Evolutionary conservation across 1,140 invertebrate species (phyloP).

Genomic region (Procambarus virginalis): DNA sequence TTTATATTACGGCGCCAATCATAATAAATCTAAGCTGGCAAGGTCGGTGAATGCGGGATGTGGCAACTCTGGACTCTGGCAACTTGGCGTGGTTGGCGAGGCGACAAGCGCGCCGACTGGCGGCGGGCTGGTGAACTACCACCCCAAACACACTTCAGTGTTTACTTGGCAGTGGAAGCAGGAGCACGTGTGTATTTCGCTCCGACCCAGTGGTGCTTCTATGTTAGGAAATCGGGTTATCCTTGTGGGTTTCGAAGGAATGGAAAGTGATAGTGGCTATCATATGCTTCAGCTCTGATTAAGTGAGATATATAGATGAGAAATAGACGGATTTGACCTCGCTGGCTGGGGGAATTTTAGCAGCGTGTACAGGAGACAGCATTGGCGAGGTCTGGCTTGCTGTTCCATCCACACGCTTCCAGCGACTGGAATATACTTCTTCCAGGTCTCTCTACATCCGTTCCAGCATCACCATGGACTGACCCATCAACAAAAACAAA

Average conservation of each 20-base stretch:
- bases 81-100: slow-evolving; percentile 31
- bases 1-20: background rate
- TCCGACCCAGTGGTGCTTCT: slow-evolving; percentile 46
- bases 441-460: background rate
- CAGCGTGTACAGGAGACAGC: slow-evolving; percentile 27
- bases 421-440: slow-evolving; percentile 17
- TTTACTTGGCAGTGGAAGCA: slow-evolving; percentile 54
- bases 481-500: background rate
- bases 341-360: slow-evolving; percentile 46
- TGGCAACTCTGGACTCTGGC: slow-evolving; percentile 33
- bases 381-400: slow-evolving; percentile 11
- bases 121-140: slow-evolving; percentile 37
- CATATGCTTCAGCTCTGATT: background rate
- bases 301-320: slow-evolving; percentile 11
- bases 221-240: slow-evolving; percentile 38
- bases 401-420: background rate
- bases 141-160: slow-evolving; percentile 61
- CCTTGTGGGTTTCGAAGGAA: slow-evolving; percentile 39
- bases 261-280: slow-evolving; percentile 23
- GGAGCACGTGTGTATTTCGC: slow-evolving; percentile 10
- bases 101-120: slow-evolving; percentile 42
- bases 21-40: background rate
- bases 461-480: slow-evolving; percentile 41
- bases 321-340: slow-evolving; percentile 12
- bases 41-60: background rate